A percentile compares a stretch with the other conserved stretches of the same genome.
phyloP scores from a whole-genome alignment of 2,888 invertebrate genomes.

The Aelia acuminata region DNA sequence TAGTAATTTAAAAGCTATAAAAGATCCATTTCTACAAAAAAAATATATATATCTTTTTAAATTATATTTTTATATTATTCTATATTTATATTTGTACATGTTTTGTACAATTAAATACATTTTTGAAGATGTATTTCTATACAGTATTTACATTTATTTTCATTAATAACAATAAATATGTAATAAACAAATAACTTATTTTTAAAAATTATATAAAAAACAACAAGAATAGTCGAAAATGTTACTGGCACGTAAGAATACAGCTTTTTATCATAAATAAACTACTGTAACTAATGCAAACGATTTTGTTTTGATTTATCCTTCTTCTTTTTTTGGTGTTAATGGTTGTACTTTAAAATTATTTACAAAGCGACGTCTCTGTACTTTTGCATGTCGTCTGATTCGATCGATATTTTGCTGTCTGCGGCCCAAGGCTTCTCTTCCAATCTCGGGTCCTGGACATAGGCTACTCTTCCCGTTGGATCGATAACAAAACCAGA shows the following conservation, averaged over 20 bases:
- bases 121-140: constrained; percentile 38
- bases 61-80: constrained; percentile 46
- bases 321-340: constrained; percentile 38
- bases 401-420: constrained; percentile 65
- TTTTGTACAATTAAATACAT: constrained; percentile 46
- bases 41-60: background rate
- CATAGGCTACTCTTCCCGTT: constrained; percentile 53
- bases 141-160: constrained; percentile 37
- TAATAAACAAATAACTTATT: constrained; percentile 47
- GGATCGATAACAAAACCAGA: constrained; percentile 60
- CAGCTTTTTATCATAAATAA: background rate
- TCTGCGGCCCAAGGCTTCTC: constrained; percentile 69
- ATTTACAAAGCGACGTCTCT: constrained; percentile 70
- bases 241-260: constrained; percentile 14
- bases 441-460: constrained; percentile 64
- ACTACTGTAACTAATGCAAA: constrained; percentile 14
- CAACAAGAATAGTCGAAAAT: background rate
- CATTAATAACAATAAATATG: constrained; percentile 13
- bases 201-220: constrained; percentile 6
- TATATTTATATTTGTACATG: constrained; percentile 37
- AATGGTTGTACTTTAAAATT: background rate
- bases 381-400: constrained; percentile 71
- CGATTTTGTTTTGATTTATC: background rate
- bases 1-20: background rate
- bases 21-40: background rate